phyloP scores from a whole-genome alignment of 2,113 vertebrate genomes.

The Sinocyclocheilus anophthalmus region DNA sequence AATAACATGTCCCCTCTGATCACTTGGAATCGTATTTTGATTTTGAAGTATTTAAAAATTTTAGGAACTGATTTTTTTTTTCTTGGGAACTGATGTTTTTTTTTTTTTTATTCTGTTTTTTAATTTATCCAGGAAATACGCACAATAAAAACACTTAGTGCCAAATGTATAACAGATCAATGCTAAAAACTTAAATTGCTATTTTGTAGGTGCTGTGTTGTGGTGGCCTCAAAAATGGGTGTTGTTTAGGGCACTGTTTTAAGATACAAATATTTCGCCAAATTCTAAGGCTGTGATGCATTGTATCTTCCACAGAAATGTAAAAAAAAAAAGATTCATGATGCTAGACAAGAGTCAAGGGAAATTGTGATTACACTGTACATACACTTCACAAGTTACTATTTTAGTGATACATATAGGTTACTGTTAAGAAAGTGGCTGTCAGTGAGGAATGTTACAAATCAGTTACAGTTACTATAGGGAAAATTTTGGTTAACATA shows the following conservation, averaged over 20 bases:
- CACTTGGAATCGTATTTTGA: background rate
- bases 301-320: background rate
- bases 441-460: background rate
- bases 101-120: background rate
- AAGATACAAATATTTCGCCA: background rate
- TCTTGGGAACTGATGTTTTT: background rate
- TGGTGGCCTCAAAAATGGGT: background rate
- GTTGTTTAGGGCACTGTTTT: background rate
- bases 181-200: background rate
- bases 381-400: background rate
- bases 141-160: background rate
- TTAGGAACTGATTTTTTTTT: background rate
- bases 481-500: background rate
- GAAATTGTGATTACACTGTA: background rate
- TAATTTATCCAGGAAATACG: background rate
- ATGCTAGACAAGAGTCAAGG: background rate
- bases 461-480: background rate
- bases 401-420: background rate
- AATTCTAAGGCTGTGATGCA: background rate
- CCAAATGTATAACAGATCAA: background rate
- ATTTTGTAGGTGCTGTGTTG: background rate
- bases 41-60: background rate
- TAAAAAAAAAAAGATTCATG: background rate
- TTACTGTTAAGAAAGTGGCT: background rate
- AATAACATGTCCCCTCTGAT: background rate